Evolutionary conservation across 2,797 vertebrate genomes (phyloP).

Genomic region (Lindbergichthys nudifrons): DNA sequence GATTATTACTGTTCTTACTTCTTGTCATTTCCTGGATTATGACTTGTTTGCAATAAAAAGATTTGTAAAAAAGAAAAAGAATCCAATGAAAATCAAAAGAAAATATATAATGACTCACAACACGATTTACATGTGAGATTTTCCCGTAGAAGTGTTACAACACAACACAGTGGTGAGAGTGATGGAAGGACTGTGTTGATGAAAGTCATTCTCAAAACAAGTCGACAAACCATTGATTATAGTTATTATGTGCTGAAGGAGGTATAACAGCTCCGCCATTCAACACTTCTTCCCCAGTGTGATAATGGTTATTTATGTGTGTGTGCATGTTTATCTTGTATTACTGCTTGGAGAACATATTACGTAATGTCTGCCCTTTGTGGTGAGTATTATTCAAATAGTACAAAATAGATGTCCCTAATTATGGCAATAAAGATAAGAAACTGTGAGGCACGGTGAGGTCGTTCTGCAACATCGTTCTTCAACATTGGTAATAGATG

Average conservation of each 20-base stretch:
- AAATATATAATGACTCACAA: constrained; percentile 1
- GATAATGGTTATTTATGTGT: constrained; percentile 42
- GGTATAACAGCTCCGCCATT: background rate
- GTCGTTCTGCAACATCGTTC: constrained; percentile 1
- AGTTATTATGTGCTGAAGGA: constrained; percentile 3
- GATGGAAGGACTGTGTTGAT: constrained; percentile 7
- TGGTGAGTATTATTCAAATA: constrained; percentile 27
- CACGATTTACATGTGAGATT: background rate
- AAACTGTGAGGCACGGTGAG: background rate
- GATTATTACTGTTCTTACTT: too few relatives aligned
- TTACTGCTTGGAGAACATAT: constrained; percentile 37
- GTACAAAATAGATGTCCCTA: constrained; percentile 45
- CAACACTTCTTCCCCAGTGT: constrained; percentile 13
- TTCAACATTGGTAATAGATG: background rate
- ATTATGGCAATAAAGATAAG: constrained; percentile 69
- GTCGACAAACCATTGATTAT: constrained; percentile 18
- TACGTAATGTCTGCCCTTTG: constrained; percentile 64
- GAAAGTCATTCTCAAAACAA: constrained; percentile 23
- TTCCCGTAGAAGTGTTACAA: constrained; percentile 2
- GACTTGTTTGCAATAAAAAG: too few relatives aligned
- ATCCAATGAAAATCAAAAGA: constrained; percentile 4
- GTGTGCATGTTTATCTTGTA: constrained; percentile 42
- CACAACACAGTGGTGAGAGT: constrained; percentile 26
- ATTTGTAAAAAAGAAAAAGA: too few relatives aligned
- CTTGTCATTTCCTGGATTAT: too few relatives aligned